phyloP scores from a whole-genome alignment of 2,113 vertebrate species.

The Psilopsiagon aurifrons region DNA sequence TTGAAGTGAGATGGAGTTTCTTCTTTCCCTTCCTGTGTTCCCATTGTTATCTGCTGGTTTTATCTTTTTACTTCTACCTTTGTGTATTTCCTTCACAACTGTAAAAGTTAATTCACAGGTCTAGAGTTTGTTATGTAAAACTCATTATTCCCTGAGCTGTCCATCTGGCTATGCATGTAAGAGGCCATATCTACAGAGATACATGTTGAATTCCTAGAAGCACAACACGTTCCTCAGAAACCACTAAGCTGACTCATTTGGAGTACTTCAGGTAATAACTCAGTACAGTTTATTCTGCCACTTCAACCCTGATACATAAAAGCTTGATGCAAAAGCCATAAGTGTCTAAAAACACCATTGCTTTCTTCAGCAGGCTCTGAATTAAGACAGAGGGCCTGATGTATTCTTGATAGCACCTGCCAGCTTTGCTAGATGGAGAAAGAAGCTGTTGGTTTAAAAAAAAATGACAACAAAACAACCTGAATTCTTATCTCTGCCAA shows the following conservation, averaged over 20 bases:
- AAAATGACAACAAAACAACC: background rate
- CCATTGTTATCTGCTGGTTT: background rate
- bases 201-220: conserved; percentile 3
- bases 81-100: background rate
- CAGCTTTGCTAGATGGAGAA: background rate
- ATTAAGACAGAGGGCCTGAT: background rate
- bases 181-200: background rate
- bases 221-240: conserved; percentile 11
- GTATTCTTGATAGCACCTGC: background rate
- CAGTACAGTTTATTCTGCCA: background rate
- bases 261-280: background rate
- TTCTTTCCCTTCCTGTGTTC: background rate
- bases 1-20: background rate
- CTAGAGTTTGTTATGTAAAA: background rate
- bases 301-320: background rate
- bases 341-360: background rate
- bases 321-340: background rate
- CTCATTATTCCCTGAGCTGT: background rate
- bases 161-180: background rate
- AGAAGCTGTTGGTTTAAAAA: background rate
- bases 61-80: background rate
- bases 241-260: conserved; percentile 18
- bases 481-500: background rate
- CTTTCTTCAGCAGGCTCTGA: background rate
- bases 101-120: background rate